phyloP scores from a whole-genome alignment of 2,797 vertebrate genomes.

The Rhinichthys osculus region DNA sequence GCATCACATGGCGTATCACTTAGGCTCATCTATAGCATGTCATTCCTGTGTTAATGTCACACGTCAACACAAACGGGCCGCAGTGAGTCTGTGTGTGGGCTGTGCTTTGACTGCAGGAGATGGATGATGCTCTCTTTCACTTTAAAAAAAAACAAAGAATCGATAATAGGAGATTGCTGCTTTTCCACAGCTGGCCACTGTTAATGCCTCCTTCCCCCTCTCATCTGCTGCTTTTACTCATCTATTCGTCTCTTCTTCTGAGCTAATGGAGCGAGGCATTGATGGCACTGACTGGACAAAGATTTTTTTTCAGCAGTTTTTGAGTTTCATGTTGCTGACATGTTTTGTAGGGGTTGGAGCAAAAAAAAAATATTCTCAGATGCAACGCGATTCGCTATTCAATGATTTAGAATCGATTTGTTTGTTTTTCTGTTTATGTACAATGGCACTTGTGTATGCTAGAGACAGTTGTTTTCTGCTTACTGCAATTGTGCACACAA shows the following conservation, averaged over 20 bases:
- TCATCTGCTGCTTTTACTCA: neutral
- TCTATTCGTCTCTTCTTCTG: neutral
- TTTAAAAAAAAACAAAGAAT: neutral
- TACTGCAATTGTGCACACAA: neutral
- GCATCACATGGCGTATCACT: neutral
- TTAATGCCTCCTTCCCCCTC: neutral
- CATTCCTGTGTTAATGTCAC: neutral
- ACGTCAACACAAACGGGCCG: neutral
- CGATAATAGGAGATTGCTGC: constrained; percentile 20
- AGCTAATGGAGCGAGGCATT: neutral
- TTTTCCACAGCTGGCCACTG: neutral
- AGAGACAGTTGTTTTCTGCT: neutral
- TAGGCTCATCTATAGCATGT: neutral
- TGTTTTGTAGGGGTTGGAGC: neutral
- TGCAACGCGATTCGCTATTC: too few relatives aligned
- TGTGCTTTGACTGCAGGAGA: neutral
- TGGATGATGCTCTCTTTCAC: neutral
- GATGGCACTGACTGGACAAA: neutral
- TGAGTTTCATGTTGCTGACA: neutral
- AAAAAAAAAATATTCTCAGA: neutral
- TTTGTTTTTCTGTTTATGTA: neutral
- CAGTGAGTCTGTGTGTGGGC: neutral
- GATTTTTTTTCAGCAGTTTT: too few relatives aligned
- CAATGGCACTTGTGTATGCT: neutral
- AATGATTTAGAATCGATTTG: neutral